phyloP scores from a whole-genome alignment of 2,797 vertebrate species.

The Gallirallus australis region DNA sequence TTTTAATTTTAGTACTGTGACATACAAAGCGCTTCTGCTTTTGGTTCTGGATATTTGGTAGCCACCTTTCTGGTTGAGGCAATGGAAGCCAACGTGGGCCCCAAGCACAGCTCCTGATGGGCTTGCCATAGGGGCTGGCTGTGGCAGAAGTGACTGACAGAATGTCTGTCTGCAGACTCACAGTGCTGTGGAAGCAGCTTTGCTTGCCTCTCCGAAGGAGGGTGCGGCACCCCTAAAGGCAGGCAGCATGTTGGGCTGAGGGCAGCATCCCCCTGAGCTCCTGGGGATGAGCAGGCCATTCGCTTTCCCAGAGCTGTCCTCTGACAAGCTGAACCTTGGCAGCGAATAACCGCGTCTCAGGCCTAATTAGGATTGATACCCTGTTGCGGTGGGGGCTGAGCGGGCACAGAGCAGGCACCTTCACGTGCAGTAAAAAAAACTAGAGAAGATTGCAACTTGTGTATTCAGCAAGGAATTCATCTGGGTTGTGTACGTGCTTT shows the following conservation, averaged over 20 bases:
- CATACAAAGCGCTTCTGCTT: neutral
- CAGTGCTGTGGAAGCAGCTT: neutral
- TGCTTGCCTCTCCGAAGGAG: neutral
- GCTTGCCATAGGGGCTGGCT: neutral
- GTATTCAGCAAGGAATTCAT: neutral
- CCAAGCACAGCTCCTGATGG: neutral
- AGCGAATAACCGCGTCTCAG: neutral
- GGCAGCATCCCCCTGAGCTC: neutral
- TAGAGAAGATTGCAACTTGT: neutral
- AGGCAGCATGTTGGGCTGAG: fast-evolving
- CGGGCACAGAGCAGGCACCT: neutral
- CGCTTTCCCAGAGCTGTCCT: neutral
- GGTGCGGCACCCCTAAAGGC: neutral
- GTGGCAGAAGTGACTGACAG: neutral
- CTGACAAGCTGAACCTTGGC: neutral
- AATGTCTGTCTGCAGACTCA: neutral
- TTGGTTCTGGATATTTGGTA: neutral
- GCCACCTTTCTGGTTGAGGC: neutral
- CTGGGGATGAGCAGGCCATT: fast-evolving
- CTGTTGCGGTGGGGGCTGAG: fast-evolving
- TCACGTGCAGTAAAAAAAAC: neutral
- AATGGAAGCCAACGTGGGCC: fast-evolving
- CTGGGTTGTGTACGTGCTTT: neutral
- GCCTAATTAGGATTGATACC: neutral
- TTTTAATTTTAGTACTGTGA: neutral